Percentiles rank a stretch among this genome's conserved stretches.
Evolutionary conservation across 2,888 invertebrate genomes (phyloP).

Genomic region (Incurvaria masculella): DNA sequence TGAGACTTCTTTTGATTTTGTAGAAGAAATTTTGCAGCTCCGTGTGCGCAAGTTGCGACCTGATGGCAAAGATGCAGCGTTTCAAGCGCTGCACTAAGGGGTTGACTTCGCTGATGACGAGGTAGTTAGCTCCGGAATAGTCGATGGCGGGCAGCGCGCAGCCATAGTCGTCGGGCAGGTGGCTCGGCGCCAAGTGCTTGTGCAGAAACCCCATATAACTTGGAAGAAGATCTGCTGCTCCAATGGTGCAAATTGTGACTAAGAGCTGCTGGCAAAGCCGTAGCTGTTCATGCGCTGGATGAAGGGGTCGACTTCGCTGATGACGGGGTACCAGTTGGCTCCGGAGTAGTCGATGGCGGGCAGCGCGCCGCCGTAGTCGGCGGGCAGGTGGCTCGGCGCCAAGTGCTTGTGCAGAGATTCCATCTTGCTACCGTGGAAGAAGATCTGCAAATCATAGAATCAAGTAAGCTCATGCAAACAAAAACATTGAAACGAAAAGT

Average conservation of each 20-base stretch:
- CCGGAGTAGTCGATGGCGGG: slow-evolving; percentile 75
- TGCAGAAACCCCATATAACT: slow-evolving; percentile 76
- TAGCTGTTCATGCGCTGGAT: slow-evolving; percentile 66
- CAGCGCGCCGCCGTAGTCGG: slow-evolving; percentile 71
- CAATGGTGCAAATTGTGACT: too few species aligned
- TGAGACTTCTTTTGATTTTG: too few species aligned
- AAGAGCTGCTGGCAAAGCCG: slow-evolving; percentile 58
- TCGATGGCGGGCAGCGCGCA: slow-evolving; percentile 71
- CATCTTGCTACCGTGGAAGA: slow-evolving; percentile 83
- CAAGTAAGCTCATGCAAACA: too few species aligned
- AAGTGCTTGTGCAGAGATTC: slow-evolving; percentile 70
- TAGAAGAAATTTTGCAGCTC: too few species aligned
- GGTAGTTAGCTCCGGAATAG: slow-evolving; percentile 71
- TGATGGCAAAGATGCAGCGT: too few species aligned
- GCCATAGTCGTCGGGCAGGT: slow-evolving; percentile 74
- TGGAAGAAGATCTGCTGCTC: slow-evolving; percentile 84
- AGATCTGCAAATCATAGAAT: slow-evolving; percentile 57
- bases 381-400: slow-evolving; percentile 64
- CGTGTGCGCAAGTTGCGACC: too few species aligned
- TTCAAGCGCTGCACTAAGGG: too few species aligned
- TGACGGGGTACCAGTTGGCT: slow-evolving; percentile 72
- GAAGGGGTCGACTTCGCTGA: slow-evolving; percentile 61
- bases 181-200: slow-evolving; percentile 62
- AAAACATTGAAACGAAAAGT: too few species aligned
- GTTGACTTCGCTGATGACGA: slow-evolving; percentile 60